Conservation (phyloP, 2,113 vertebrate genomes). For the Zosterops pallidus region DNA sequence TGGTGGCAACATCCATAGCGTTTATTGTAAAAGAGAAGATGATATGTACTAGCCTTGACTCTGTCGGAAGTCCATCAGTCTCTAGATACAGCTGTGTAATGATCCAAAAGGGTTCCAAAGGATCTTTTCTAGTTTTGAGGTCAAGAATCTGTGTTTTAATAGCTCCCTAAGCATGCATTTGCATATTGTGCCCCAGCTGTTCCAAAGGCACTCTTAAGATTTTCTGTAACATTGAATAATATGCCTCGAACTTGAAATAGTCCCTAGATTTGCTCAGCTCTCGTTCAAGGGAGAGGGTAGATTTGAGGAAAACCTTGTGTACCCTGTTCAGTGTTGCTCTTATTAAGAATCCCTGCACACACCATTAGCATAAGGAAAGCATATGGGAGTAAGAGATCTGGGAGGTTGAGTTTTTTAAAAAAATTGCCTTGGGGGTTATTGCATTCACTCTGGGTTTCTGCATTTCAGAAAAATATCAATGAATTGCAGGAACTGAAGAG, state of each 20-base stretch:
- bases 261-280: background rate
- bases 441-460: background rate
- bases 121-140: conserved; percentile 15
- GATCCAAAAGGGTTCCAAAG: background rate
- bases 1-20: background rate
- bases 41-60: background rate
- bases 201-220: background rate
- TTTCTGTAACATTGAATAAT: background rate
- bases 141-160: conserved; percentile 16
- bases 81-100: background rate
- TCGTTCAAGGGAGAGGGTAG: background rate
- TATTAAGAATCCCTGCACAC: background rate
- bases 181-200: background rate
- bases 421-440: background rate
- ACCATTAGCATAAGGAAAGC: background rate
- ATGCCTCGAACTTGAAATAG: background rate
- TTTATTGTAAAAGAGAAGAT: background rate
- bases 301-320: background rate
- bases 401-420: background rate
- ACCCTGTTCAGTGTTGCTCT: background rate
- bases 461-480: background rate
- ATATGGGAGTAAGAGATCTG: background rate
- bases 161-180: background rate
- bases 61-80: background rate
- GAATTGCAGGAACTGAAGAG: background rate